Base-by-base conservation (phyloP, 2,888 invertebrate species). In the Nemotelus pantherinus region DNA sequence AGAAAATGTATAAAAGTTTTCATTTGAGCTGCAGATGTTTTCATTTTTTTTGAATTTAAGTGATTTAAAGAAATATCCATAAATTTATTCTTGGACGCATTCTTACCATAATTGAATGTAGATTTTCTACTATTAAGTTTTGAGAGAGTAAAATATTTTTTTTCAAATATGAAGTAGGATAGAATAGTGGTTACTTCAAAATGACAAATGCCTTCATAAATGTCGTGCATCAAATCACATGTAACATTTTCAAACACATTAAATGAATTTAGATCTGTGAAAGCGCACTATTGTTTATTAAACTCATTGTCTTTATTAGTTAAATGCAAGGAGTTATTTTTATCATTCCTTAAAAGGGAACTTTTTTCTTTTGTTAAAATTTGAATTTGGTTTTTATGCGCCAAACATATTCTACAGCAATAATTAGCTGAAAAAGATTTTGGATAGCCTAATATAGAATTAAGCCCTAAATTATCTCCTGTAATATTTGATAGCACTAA, bases 381-480 rank as follows among this genome's bases (percentile, higher is more conserved):
- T 57, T 57, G 57, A 4, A 57, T 57, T 57, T 9, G 10, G 9
- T 3, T 57, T 57, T 6, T 7, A 25, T 57, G 3, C 3, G n/a
- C 3, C 25, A 25, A 25, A 9, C 57, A 57, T 6, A 57, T 57
- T 6, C 57, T 10, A 9, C 57, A 57, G 25, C 3, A 57, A 57
- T 57, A 9, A 4, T 57, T 57, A 3, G 57, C 57, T 25, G 57
- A 57, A 57, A 57, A 57, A 3, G 3, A 57, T 57, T 80, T 78
- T 6, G 77, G 70, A 48, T 80, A 81, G 3, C 82, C 82, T 57
- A 80, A 70, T 47, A 81, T 58, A 25, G 79, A 76, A 70, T 82
- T 77, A 6, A 81, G 57, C 1, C 79, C 82, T 47, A 81, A 76
- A 78, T 82, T 82, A 77, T 82, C 81, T 0, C 81, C 81, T 3